Evolutionary conservation across 2,888 invertebrate species (phyloP), one percentile per base, ranked within the genome.

Genomic region (Fabriciana adippe): DNA sequence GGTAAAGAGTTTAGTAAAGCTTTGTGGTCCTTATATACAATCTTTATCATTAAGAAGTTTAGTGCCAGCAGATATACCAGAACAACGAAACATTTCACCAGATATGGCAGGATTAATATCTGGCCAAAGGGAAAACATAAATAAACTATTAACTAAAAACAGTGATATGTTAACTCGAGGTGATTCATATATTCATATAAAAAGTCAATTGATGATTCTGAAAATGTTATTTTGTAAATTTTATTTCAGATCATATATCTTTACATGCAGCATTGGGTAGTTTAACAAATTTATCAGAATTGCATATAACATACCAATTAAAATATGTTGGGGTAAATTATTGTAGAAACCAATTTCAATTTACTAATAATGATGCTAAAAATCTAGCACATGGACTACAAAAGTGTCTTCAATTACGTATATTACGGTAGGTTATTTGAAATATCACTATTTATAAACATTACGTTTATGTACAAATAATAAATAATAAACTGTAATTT

Each of bases 221-320:
- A 41, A 41, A 11, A 41, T 41, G 8, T 11, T 11, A 41, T 41
- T 41, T 41, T 41, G 2, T 41, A 11, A 41, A 41, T 41, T 41
- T 41, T 41, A 61, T 86, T 88, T 71, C 78, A 93, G 93, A 93
- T 81, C 93, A 93, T 66, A 90, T 93, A 73, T 92, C 93, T 6
- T 78, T 93, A 67, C 90, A 93, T 72, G 93, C 92, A 54, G 90
- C 91, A 18, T 79, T 93, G 66, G 92, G 93, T 3, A 93, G 92
- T 73, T 81, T 93, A 71, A 76, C 72, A 31, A 84, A 91, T 75
- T 84, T 93, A 73, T 81, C 82, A 1, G 93, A 93, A 79, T 76
- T 93, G 53, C 88, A 92, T 75, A 75, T 93, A 16, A 90, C 90
- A 3, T 93, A 85, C 74, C 92, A 92, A 76, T 75, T 90, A 51